phyloP scores from a whole-genome alignment of 2,113 vertebrate species.

The Campylomormyrus tamandua region DNA sequence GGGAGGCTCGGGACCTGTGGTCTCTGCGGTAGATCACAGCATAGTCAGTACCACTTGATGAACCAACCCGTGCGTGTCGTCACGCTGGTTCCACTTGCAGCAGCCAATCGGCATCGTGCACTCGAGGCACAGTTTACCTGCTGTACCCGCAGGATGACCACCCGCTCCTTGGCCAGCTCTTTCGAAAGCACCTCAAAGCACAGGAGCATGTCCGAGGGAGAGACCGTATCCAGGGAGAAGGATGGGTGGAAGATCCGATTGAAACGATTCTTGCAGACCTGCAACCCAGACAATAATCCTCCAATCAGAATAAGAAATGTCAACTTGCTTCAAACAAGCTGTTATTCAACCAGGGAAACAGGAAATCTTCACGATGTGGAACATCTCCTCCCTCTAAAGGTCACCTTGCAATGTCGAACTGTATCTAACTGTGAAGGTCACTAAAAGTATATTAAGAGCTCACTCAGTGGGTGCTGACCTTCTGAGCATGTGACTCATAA shows the following conservation, averaged over 20 bases:
- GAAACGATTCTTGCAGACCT: slow-evolving; percentile 86
- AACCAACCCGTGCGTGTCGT: not conserved
- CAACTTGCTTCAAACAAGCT: not conserved
- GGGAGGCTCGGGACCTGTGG: slow-evolving; percentile 84
- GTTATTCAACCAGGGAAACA: not conserved
- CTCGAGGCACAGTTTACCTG: slow-evolving; percentile 62
- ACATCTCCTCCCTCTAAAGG: not conserved
- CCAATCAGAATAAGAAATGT: not conserved
- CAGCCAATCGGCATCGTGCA: too few relatives aligned
- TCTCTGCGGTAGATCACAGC: slow-evolving; percentile 56
- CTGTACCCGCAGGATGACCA: slow-evolving; percentile 82
- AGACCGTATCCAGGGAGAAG: slow-evolving; percentile 77
- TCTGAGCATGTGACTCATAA: not conserved
- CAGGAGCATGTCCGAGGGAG: slow-evolving; percentile 75
- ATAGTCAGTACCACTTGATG: not conserved
- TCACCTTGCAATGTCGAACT: not conserved
- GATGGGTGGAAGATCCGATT: slow-evolving; percentile 77
- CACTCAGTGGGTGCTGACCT: not conserved
- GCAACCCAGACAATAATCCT: not conserved
- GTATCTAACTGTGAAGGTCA: not conserved
- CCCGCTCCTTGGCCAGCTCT: slow-evolving; percentile 86
- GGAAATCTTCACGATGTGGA: not conserved
- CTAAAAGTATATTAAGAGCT: not conserved
- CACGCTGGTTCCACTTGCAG: not conserved
- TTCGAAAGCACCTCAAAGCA: slow-evolving; percentile 92